Evolutionary conservation across 2,797 vertebrate genomes (phyloP).

Genomic region (Luscinia luscinia): DNA sequence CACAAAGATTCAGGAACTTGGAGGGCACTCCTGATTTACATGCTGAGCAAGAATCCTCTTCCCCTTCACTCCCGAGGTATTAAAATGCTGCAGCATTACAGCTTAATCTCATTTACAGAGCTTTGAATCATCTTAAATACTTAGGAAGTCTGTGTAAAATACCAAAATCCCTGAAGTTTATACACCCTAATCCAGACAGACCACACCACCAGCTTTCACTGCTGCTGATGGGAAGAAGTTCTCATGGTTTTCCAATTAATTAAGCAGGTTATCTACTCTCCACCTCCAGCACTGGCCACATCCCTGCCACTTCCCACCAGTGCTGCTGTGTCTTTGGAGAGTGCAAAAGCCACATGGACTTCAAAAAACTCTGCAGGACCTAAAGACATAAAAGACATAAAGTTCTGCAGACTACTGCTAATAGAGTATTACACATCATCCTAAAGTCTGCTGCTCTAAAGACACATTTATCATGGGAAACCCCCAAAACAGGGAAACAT

Average conservation of each 20-base stretch:
- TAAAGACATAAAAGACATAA: neutral
- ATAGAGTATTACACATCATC: neutral
- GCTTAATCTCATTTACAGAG: constrained; percentile 65
- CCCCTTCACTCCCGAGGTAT: constrained; percentile 16
- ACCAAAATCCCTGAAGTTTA: constrained; percentile 42
- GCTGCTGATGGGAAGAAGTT: neutral
- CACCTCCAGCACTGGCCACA: neutral
- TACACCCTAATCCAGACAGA: constrained; percentile 26
- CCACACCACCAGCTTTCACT: neutral
- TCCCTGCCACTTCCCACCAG: neutral
- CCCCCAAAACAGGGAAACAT: neutral
- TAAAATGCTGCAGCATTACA: constrained; percentile 50
- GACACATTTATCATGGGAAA: neutral
- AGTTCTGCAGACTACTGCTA: neutral
- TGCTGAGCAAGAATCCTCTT: constrained; percentile 41
- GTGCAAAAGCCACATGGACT: neutral
- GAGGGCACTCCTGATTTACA: neutral
- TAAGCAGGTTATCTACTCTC: neutral
- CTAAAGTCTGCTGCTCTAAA: neutral
- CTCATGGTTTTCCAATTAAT: neutral
- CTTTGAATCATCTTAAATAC: constrained; percentile 65
- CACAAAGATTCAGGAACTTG: constrained; percentile 8
- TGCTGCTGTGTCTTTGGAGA: fast-evolving
- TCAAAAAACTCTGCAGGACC: neutral
- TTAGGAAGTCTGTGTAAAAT: constrained; percentile 60